Conservation (phyloP, 1,140 invertebrate species). For the Gonioctena quinquepunctata region DNA sequence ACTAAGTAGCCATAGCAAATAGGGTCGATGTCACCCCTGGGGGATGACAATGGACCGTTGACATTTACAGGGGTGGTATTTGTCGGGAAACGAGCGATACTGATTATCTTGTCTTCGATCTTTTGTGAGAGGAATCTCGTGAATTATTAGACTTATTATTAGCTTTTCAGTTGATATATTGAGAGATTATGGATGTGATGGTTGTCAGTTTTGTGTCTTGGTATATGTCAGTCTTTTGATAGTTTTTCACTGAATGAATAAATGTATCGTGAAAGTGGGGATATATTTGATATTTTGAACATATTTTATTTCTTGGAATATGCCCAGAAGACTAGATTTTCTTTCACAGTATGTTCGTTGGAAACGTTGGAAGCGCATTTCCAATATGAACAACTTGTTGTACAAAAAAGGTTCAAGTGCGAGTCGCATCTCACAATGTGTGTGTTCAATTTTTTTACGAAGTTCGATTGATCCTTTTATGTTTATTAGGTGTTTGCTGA, state of each 20-base stretch:
- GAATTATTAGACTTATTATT: constrained; percentile 15
- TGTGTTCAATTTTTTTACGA: no score
- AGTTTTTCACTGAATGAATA: not conserved
- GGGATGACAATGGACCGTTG: constrained; percentile 14
- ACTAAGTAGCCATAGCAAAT: constrained; percentile 24
- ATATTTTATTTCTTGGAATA: no score
- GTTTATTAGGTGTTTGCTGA: no score
- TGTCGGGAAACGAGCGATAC: constrained; percentile 8
- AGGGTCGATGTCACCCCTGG: constrained; percentile 19
- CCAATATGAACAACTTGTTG: no score
- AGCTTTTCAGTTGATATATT: constrained; percentile 1
- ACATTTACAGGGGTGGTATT: constrained; percentile 15
- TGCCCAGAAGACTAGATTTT: no score
- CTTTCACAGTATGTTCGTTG: no score
- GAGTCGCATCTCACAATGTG: no score
- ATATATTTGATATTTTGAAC: no score
- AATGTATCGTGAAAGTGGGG: no score
- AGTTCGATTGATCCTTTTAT: no score
- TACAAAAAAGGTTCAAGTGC: no score
- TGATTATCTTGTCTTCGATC: constrained; percentile 16
- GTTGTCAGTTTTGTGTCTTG: constrained; percentile 8
- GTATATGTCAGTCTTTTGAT: not conserved
- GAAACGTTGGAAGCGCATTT: no score
- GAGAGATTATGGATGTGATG: not conserved
- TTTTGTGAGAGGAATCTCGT: constrained; percentile 8